Conservation (phyloP, 2,113 vertebrate genomes). For the Panthera tigris region DNA sequence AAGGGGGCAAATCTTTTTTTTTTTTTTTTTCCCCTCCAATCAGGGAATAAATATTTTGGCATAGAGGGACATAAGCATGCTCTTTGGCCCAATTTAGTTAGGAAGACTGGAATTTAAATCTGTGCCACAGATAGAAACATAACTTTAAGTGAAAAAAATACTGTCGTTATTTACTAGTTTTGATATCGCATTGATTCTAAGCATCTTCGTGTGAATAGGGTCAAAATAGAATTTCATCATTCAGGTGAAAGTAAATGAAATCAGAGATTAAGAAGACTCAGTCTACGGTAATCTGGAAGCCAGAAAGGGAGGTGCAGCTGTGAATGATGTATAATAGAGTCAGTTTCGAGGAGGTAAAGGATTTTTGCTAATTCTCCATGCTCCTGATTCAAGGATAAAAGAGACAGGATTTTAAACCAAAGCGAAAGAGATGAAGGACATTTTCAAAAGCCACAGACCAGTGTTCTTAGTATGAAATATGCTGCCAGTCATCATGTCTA, state of each 20-base stretch:
- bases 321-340: rapidly evolving
- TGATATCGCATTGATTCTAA: neutral
- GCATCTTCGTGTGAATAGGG: neutral
- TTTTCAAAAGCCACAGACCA: neutral
- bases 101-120: neutral
- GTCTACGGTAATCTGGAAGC: rapidly evolving
- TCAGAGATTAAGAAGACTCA: neutral
- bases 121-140: neutral
- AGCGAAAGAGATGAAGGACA: neutral
- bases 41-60: neutral
- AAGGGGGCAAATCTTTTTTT: neutral
- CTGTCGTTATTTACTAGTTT: neutral
- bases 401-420: neutral
- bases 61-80: neutral
- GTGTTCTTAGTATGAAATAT: neutral
- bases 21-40: neutral
- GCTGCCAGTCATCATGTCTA: neutral
- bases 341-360: neutral
- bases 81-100: neutral
- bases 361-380: neutral
- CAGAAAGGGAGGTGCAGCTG: neutral
- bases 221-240: neutral
- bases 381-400: neutral
- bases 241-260: neutral
- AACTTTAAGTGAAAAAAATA: neutral